These are phyloP conservation scores for silkworm (Bombyx mori) DNA, from an alignment of 1,140 invertebrate genomes.

Conservation along the genomic window DNA sequence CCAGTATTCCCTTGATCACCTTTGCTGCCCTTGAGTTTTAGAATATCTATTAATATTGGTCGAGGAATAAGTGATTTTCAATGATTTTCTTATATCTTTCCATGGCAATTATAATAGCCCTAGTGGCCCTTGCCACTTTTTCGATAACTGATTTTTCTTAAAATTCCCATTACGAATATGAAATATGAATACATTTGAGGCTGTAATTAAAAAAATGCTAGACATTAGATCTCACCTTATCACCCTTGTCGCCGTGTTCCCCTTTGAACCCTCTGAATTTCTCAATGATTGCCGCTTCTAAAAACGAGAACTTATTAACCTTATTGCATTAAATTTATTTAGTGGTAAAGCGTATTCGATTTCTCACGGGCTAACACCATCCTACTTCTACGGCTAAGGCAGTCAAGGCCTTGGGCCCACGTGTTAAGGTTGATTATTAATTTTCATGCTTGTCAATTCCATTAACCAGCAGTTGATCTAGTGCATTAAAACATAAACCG, in stretches of 20 bases:
- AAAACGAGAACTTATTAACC: conserved; percentile 10
- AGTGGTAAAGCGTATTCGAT: not conserved
- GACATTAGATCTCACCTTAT: conserved; percentile 21
- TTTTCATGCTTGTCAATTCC: no score
- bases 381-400: no score
- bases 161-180: not conserved
- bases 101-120: no score
- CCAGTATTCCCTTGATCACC: conserved; percentile 33
- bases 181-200: not conserved
- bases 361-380: no score
- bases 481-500: no score
- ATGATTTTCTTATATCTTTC: no score
- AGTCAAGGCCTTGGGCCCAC: no score
- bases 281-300: conserved; percentile 37
- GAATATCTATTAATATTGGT: not conserved
- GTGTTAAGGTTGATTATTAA: no score
- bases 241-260: conserved; percentile 27
- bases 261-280: conserved; percentile 42
- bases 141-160: not conserved
- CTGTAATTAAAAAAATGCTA: no score
- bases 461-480: no score
- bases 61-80: no score
- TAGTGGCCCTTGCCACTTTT: not conserved
- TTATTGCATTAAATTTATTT: not conserved
- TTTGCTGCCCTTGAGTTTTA: conserved; percentile 22